Base-by-base conservation (phyloP, 2,797 vertebrate species). In the Alfaro cultratus region DNA sequence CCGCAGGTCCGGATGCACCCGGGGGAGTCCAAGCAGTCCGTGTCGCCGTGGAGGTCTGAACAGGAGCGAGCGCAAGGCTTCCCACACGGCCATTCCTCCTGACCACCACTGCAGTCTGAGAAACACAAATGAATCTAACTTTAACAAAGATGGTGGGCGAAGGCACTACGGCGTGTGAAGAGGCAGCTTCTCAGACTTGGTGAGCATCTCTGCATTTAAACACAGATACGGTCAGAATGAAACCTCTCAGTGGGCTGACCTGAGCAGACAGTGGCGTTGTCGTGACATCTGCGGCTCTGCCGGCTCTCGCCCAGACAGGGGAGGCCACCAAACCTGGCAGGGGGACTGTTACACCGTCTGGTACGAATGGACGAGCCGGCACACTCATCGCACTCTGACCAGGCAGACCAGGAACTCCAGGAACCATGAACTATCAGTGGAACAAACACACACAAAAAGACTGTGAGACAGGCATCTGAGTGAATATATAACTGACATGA, bases 21-120 rank as follows among this genome's bases (percentile, higher is more conserved):
- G 0, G 82, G 71, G 21, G 80, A 78, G 47, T 96, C 96, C 84
- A 94, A 62, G 80, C 97, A 98, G 79, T 91, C 86, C 0, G 93
- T 94, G 79, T 97, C 96, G 0, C 89, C 93, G 70, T 96, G 95
- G 88, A 98, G 95, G 87, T 98, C 97, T 0, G 95, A 96, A 55
- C 97, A 98, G 83, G 96, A 96, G 31, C 94, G 96, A 1, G 97
- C 97, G 64, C 97, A 98, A 23, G 94, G 91, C 74, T 95, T 95
- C 70, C 97, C 96, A 67, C 97, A 98, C 13, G 90, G 84, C 88
- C 96, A 96, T 23, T 96, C 87, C 53, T 90, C 89, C 85, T 95
- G 96, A 2, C 95, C 96, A 0, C 95, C 96, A 0, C 78, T 91
- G 3, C 97, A 98, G 23, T 96, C 97, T 98, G 81, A 4, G 51